Base-by-base conservation (phyloP, 2,797 vertebrate species). In the Alosa sapidissima region DNA sequence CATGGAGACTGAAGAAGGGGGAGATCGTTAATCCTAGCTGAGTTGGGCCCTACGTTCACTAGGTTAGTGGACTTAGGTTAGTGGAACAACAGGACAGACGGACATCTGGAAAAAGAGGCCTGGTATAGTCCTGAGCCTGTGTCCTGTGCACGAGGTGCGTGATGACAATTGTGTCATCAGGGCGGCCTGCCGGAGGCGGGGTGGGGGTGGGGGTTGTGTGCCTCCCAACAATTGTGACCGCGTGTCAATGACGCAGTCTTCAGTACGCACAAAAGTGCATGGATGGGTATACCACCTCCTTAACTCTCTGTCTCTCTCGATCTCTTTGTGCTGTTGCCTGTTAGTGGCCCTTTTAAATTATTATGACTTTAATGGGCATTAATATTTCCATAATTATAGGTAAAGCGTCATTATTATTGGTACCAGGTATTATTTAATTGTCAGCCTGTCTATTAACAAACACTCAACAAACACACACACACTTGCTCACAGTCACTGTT, bases 51-150 rank as follows among this genome's bases (percentile, higher is more conserved):
- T 19, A 28, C 19, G 45, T 62, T 62, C n/a, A 62, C 41, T 49
- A 83, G 24, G 6, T 51, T 41, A 62, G 81, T 86, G 72, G 3
- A 81, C n/a, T n/a, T 49, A 83, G 24, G 6, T 51, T 41, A 62
- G 81, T 86, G 72, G 3, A 81, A 41, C 62, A 60, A 54, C 72
- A 78, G 72, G 36, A n/a, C 72, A 47, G 72, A 55, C 4, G 54
- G 19, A 54, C 13, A 13, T 54, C 14, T 54, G 24, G 58, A 2
- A 24, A 78, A 8, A 41, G 41, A 41, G 41, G 41, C 41, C 41
- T 41, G 41, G 41, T 4, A 4, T 41, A 41, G 41, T 41, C 41
- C 41, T 1, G 41, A 1, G 41, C 3, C 41, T 41, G 41, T 41
- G 41, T 41, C 41, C 41, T 4, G 41, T 1, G 41, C 41, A 41